phyloP scores from a whole-genome alignment of 2,888 invertebrate species.

The Epinotia demarniana region DNA sequence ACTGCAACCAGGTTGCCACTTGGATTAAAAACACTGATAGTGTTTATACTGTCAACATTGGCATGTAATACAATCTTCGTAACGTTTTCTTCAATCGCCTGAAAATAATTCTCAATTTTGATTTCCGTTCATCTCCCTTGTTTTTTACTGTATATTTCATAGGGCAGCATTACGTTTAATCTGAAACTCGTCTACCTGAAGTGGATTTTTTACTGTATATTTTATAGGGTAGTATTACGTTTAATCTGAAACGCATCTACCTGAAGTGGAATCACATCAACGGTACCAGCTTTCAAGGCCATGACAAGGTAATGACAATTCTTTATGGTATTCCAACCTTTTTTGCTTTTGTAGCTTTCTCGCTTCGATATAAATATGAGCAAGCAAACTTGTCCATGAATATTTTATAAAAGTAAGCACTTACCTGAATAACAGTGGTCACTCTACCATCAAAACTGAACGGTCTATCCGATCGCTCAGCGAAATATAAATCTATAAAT shows the following conservation, averaged over 20 bases:
- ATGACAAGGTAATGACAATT: too few relatives aligned
- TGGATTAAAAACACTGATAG: conserved; percentile 52
- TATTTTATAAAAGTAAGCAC: conserved; percentile 33
- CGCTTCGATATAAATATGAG: background rate
- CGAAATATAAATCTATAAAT: conserved; percentile 71
- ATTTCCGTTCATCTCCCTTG: background rate
- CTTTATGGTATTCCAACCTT: background rate
- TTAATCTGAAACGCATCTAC: too few relatives aligned
- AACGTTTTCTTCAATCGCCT: conserved; percentile 66
- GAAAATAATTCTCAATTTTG: conserved; percentile 50
- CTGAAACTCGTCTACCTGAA: too few relatives aligned
- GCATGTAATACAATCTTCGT: conserved; percentile 77
- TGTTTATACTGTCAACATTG: conserved; percentile 70
- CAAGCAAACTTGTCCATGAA: background rate
- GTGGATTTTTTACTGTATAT: background rate
- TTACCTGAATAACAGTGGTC: conserved; percentile 68
- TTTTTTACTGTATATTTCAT: background rate
- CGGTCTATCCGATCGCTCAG: conserved; percentile 65
- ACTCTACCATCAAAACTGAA: conserved; percentile 73
- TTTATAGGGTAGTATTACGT: too few relatives aligned
- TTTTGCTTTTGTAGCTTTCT: background rate
- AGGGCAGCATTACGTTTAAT: too few relatives aligned
- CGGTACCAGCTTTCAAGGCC: too few relatives aligned
- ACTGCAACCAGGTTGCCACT: conserved; percentile 52
- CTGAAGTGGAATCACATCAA: too few relatives aligned